Conservation (phyloP, 1,140 invertebrate species). For the Oppia nitens region DNA sequence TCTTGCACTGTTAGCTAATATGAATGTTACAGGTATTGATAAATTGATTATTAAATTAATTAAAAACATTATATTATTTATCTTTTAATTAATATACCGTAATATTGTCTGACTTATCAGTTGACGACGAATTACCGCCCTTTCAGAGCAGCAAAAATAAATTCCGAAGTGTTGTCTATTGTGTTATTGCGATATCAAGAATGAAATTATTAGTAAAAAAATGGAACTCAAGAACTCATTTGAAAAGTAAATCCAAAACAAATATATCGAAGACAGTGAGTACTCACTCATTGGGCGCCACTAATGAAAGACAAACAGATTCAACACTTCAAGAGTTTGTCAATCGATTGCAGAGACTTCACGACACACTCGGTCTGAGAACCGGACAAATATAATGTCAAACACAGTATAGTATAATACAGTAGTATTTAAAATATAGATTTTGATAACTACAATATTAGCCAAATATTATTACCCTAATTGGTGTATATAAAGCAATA, state of each 20-base stretch:
- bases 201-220: slow-evolving; percentile 11
- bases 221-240: slow-evolving; percentile 6
- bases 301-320: slow-evolving; percentile 3
- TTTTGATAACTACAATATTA: neutral
- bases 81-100: neutral
- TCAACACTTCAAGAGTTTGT: slow-evolving; percentile 15
- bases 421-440: neutral
- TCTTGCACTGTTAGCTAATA: slow-evolving; percentile 14
- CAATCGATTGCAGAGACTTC: slow-evolving; percentile 11
- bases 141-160: neutral
- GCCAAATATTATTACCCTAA: neutral
- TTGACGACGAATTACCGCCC: neutral
- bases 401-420: neutral
- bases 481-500: no score
- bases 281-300: neutral
- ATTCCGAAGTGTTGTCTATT: slow-evolving; percentile 6
- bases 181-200: slow-evolving; percentile 7
- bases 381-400: neutral
- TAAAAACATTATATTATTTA: neutral
- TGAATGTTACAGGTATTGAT: slow-evolving; percentile 7
- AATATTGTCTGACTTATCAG: neutral
- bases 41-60: no score
- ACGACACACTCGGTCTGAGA: slow-evolving; percentile 12
- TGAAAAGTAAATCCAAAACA: neutral
- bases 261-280: slow-evolving; percentile 1